Percentiles rank a stretch among this genome's conserved stretches.
Conservation (phyloP, 1,140 invertebrate genomes). For the Physella acuta region DNA sequence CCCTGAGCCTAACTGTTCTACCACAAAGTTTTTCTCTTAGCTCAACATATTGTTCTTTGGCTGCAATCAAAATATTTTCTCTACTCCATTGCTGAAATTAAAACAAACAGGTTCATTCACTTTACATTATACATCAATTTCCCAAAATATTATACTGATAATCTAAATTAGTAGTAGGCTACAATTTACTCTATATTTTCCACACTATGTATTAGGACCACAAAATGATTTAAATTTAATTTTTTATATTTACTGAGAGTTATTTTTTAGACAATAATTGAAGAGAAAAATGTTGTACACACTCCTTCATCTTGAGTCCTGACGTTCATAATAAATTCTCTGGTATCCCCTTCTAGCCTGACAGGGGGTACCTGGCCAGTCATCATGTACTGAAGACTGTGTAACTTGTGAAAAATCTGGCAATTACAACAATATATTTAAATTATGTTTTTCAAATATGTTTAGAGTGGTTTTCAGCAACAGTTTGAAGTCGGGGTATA, state of each 20-base stretch:
- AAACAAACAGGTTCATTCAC: neutral
- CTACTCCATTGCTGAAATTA: conserved; percentile 10
- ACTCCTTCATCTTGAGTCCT: conserved; percentile 13
- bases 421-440: too few relatives aligned
- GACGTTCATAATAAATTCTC: conserved; percentile 50
- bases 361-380: conserved; percentile 39
- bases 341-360: conserved; percentile 36
- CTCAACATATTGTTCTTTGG: neutral
- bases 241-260: neutral
- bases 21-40: neutral
- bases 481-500: too few relatives aligned
- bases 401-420: conserved; percentile 46
- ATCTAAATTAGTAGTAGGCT: neutral
- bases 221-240: neutral
- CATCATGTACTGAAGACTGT: conserved; percentile 42
- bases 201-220: neutral
- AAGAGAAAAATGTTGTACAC: neutral
- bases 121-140: neutral
- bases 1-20: neutral
- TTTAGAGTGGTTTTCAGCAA: too few relatives aligned
- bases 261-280: neutral
- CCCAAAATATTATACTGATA: neutral
- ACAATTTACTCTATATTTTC: neutral
- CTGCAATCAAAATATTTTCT: neutral
- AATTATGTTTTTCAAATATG: too few relatives aligned